Base-by-base conservation (phyloP, 1,140 invertebrate genomes). In the Drosophila bifasciata region DNA sequence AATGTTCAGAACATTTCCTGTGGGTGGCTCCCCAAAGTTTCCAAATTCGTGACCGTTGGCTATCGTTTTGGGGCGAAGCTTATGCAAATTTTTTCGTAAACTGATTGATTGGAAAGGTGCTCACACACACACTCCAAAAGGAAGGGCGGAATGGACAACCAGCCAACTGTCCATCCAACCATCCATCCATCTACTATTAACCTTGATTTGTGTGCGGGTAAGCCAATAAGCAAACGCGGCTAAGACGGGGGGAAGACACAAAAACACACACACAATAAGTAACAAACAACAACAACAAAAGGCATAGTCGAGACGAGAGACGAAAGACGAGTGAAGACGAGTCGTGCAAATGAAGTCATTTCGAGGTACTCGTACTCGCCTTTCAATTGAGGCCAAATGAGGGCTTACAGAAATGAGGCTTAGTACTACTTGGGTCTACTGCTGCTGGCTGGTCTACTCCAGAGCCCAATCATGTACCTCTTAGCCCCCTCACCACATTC, bases 341-440 rank as follows among this genome's bases (percentile, higher is more conserved):
- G n/a, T n/a, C 72, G 81, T 86, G 76, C 81, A 73, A 83, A 76
- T 80, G 81, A 85, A 80, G 80, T 85, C 81, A 85, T 85, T 85
- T 80, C 76, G 52, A 84, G 32, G 79, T 76, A 4, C 62, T 48
- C 44, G 13, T 13, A 52, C 60, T 53, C 41, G 51, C 52, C 52
- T 46, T 71, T 72, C 72, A 66, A 85, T 80, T 74, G 76, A 69
- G 80, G 76, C 62, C 80, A 84, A 75, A 36, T 11, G 32, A 36
- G 36, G 28, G 45, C 51, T 41, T 43, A 39, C 21, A 72, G 32
- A 46, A 58, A 46, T 19, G 28, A 19, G 44, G 19, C 19, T 21
- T 28, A 70, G 28, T 32, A 9, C 1, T 7, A 0, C 28, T 3
- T 8, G 28, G 8, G 28, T 3, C 23, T 5, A 39, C 57, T 40